Base-by-base conservation (phyloP, 2,888 invertebrate genomes). In the Melieria omissa region DNA sequence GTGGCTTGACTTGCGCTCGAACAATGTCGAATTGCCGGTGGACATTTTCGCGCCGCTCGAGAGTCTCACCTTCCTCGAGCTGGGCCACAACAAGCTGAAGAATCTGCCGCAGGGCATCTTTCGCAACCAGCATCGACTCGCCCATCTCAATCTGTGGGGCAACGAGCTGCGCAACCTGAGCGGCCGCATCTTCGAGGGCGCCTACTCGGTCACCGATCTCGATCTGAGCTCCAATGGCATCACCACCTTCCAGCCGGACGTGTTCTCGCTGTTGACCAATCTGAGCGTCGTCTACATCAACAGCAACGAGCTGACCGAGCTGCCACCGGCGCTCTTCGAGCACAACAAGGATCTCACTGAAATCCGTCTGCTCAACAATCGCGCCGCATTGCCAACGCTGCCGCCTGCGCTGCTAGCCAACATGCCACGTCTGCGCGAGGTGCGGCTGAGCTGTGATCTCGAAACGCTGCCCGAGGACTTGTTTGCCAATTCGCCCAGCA, bases 211-310 rank as follows among this genome's bases (percentile, higher is more conserved):
- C 5, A 88, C 89, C 78, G 89, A 90, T 75, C 88, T 95, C 73
- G 93, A 93, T 86, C 84, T 95, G 69, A 91, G 91, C 78, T 87
- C 89, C 12, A 94, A 93, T 83, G 88, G 89, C 65, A 88, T 94
- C 76, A 89, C 89, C 71, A 88, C 88, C 71, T 86, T 95, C 65
- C 90, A 91, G 0, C 83, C 88, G 7, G 89, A 90, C 77, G 88
- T 92, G 64, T 93, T 94, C 81, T 85, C 88, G 69, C 88, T 89
- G 73, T 85, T 93, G 69, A 87, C 85, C 46, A 91, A 91, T 81
- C 86, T 94, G 58, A 89, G 88, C 75, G 88, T 88, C 73, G 85
- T 95, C 58, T 91, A 92, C 81, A 87, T 95, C 74, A 91, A 89
- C 81, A 88, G 88, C n/a, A 94, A 93, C 81, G 89, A 90, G 77